Percentiles rank a stretch among this genome's conserved stretches.
phyloP scores from a whole-genome alignment of 2,797 vertebrate species.

The Neosalanx taihuensis region DNA sequence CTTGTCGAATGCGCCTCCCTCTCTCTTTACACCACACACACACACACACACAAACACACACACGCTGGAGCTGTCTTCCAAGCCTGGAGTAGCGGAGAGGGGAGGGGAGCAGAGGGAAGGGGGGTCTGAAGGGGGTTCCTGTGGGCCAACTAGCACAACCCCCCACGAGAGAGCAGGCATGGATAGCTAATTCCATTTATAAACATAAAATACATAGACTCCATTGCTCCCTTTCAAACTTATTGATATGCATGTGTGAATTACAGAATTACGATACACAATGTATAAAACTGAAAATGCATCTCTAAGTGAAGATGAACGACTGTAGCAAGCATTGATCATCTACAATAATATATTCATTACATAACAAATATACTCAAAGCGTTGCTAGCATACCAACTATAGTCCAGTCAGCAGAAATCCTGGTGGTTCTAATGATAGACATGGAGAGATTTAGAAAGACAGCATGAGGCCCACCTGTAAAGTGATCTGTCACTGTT shows the following conservation, averaged over 20 bases:
- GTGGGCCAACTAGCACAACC: constrained; percentile 75
- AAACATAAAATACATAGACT: background rate
- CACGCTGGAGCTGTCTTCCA: constrained; percentile 57
- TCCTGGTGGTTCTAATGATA: too few species aligned
- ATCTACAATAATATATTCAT: too few species aligned
- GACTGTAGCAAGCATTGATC: too few species aligned
- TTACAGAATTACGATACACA: background rate
- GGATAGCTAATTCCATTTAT: constrained; percentile 17
- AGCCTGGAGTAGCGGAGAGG: constrained; percentile 12
- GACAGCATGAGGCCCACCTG: background rate
- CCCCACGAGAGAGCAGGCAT: constrained; percentile 24
- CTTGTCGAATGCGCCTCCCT: constrained; percentile 72
- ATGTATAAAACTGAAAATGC: background rate
- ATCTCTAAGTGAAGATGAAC: too few species aligned
- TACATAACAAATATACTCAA: too few species aligned
- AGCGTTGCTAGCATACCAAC: too few species aligned
- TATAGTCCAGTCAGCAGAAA: too few species aligned
- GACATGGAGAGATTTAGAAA: background rate
- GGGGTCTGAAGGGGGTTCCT: constrained; percentile 62
- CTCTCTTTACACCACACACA: background rate
- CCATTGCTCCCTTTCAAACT: background rate
- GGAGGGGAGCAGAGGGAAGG: background rate
- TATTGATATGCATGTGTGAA: background rate
- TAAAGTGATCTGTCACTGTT: too few species aligned
- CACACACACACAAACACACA: constrained; percentile 56